Evolutionary conservation across 2,888 invertebrate species (phyloP).

Genomic region (Standfussiana lucernea): DNA sequence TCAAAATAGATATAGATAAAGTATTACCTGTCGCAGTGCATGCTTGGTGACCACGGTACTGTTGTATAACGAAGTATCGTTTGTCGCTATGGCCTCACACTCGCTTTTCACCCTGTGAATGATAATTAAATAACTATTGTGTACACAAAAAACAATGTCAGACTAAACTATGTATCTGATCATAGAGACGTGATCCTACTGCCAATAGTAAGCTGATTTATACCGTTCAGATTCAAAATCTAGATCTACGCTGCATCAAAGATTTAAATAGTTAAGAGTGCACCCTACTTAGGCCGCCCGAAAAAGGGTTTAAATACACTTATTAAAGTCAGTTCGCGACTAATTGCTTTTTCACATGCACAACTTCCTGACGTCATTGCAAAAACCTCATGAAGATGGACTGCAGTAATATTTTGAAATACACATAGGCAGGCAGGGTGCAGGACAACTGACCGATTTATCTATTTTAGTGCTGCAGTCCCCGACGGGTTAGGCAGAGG

Average conservation of each 20-base stretch:
- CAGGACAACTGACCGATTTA: neutral
- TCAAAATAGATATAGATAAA: slow-evolving; percentile 1
- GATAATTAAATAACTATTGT: slow-evolving; percentile 69
- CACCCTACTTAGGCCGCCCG: neutral
- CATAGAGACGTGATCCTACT: slow-evolving; percentile 38
- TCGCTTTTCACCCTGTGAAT: slow-evolving; percentile 86
- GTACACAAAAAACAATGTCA: slow-evolving; percentile 53
- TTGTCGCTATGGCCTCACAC: slow-evolving; percentile 86
- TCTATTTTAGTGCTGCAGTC: too few relatives aligned
- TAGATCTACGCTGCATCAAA: neutral
- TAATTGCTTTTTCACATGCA: slow-evolving; percentile 44
- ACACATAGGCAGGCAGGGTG: neutral
- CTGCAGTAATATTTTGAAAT: slow-evolving; percentile 11
- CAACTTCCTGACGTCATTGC: slow-evolving; percentile 11
- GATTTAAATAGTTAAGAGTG: neutral
- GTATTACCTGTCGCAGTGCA: slow-evolving; percentile 82
- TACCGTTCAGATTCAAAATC: neutral
- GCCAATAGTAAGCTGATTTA: slow-evolving; percentile 6
- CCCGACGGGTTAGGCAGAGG: too few relatives aligned
- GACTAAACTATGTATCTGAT: slow-evolving; percentile 22
- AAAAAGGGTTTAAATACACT: neutral
- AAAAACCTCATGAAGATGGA: neutral
- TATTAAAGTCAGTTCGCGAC: neutral
- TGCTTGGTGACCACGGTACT: slow-evolving; percentile 76
- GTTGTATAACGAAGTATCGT: slow-evolving; percentile 82